A percentile compares a stretch with the other conserved stretches of the same genome.
These are phyloP conservation scores for Platalea minor DNA, from an alignment of 2,797 vertebrate species.

Conservation along the genomic window DNA sequence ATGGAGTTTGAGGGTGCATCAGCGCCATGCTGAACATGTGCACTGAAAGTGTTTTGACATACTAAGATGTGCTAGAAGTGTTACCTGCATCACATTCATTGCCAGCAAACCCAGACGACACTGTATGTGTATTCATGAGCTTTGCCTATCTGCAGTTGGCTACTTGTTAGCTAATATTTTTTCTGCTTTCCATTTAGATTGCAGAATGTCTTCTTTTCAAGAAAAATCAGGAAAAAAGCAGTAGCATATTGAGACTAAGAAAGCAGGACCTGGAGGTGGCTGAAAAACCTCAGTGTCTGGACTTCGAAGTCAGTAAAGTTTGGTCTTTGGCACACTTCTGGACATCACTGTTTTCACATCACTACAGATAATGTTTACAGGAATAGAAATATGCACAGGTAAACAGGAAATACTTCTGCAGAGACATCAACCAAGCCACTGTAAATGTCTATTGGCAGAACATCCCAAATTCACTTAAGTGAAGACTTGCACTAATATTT, in stretches of 20 bases:
- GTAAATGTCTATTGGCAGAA: background rate
- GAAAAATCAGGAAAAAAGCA: background rate
- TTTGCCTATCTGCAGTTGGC: background rate
- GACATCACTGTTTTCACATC: background rate
- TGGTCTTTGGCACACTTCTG: background rate
- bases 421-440: background rate
- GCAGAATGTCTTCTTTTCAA: background rate
- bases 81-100: background rate
- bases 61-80: background rate
- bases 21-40: fast-evolving
- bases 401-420: background rate
- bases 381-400: background rate
- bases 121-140: background rate
- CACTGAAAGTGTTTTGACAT: background rate
- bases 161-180: background rate
- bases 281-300: background rate
- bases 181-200: background rate
- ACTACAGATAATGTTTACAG: background rate
- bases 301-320: background rate
- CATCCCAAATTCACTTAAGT: background rate
- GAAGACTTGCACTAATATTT: background rate
- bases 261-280: background rate
- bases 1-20: background rate
- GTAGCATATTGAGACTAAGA: background rate
- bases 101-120: background rate